Conservation (phyloP, 2,113 vertebrate genomes). For the Puma concolor region DNA sequence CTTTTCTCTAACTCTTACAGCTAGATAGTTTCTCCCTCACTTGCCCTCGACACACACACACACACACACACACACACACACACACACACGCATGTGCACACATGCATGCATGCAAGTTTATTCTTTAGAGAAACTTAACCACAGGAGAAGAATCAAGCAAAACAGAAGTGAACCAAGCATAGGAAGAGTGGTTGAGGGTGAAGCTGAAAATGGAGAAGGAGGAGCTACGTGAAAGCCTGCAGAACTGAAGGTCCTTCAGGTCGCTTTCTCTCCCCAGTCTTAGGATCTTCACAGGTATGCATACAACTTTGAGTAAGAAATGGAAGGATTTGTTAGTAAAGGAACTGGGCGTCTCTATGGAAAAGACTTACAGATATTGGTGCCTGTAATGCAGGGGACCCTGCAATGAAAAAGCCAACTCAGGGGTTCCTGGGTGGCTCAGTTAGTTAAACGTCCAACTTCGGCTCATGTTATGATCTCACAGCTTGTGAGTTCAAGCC, state of each 20-base stretch:
- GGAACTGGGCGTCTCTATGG: neutral
- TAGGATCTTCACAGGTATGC: neutral
- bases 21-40: neutral
- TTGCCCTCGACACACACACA: neutral
- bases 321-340: neutral
- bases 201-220: neutral
- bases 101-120: neutral
- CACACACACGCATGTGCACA: neutral
- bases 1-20: neutral
- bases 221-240: neutral
- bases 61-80: neutral
- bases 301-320: neutral
- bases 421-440: no score
- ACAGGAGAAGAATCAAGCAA: neutral
- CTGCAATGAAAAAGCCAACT: neutral
- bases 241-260: no score
- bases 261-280: neutral
- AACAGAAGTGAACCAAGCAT: neutral
- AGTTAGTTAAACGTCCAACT: no score
- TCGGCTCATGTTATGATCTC: no score
- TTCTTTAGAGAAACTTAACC: slow-evolving; percentile 17
- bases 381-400: neutral
- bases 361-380: neutral
- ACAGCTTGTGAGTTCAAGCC: no score
- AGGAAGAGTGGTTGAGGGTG: neutral